Conservation (phyloP, 2,797 vertebrate species). For the Odontamblyopus lacepedii region DNA sequence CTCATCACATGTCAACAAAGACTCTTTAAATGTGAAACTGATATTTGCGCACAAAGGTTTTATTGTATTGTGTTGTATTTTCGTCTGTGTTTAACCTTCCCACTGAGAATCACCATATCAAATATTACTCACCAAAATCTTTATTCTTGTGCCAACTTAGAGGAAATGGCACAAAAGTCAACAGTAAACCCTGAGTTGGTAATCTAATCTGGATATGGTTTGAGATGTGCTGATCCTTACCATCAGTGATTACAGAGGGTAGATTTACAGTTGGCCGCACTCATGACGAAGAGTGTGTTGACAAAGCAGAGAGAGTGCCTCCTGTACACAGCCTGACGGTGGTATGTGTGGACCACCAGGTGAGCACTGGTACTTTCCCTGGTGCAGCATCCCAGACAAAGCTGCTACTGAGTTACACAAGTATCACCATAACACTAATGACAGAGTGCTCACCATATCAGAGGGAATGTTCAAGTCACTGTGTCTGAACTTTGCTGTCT, state of each 20-base stretch:
- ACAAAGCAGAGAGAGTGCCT: conserved; percentile 72
- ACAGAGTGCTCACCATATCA: background rate
- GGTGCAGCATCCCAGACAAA: conserved; percentile 49
- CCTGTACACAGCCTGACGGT: conserved; percentile 65
- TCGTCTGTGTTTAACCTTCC: conserved; percentile 9
- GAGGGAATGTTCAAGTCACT: background rate
- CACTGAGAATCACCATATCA: background rate
- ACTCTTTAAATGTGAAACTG: conserved; percentile 3
- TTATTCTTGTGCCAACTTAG: conserved; percentile 16
- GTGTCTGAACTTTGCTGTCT: background rate
- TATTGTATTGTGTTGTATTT: background rate
- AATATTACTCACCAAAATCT: background rate
- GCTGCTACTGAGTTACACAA: conserved; percentile 34
- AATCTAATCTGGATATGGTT: conserved; percentile 32
- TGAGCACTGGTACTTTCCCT: conserved; percentile 77
- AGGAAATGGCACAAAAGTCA: conserved; percentile 38
- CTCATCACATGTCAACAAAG: conserved; percentile 4
- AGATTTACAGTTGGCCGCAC: conserved; percentile 65
- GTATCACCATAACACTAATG: conserved; percentile 32
- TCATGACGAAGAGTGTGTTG: conserved; percentile 69
- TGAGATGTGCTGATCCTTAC: conserved; percentile 49
- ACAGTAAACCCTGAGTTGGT: conserved; percentile 27
- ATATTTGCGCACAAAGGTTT: conserved; percentile 6
- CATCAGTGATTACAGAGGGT: conserved; percentile 64
- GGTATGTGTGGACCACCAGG: conserved; percentile 77